A percentile compares a stretch with the other conserved stretches of the same genome.
Conservation (phyloP, 2,888 invertebrate species). For the Myopa testacea region DNA sequence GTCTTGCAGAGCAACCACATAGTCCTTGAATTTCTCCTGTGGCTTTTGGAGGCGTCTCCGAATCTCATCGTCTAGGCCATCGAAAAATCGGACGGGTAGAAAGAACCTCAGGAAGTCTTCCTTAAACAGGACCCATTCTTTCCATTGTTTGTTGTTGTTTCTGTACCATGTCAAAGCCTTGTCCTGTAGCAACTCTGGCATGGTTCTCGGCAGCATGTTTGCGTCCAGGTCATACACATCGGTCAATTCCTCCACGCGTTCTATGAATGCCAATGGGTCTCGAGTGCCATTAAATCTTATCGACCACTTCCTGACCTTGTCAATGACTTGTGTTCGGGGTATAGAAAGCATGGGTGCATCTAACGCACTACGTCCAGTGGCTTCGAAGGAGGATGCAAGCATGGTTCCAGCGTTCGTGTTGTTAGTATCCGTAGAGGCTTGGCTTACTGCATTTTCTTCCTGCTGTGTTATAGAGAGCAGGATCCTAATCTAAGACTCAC, state of each 20-base stretch:
- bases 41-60: slow-evolving; percentile 4
- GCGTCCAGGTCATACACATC: neutral
- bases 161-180: slow-evolving; percentile 15
- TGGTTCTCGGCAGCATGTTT: neutral
- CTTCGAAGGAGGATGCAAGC: too few species aligned
- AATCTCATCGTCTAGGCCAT: neutral
- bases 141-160: neutral
- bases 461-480: too few species aligned
- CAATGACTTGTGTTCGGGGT: neutral
- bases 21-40: neutral
- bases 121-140: neutral
- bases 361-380: too few species aligned
- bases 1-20: neutral
- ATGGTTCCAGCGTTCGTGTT: too few species aligned
- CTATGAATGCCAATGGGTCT: slow-evolving; percentile 1
- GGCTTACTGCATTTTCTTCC: too few species aligned
- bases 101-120: neutral
- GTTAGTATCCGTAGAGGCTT: too few species aligned
- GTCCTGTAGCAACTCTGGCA: slow-evolving; percentile 13
- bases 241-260: slow-evolving; percentile 12
- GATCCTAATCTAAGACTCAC: too few species aligned
- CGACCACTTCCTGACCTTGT: neutral
- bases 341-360: neutral
- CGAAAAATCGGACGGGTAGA: neutral
- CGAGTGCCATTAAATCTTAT: neutral